These are phyloP conservation scores for Pyxicephalus adspersus DNA, from an alignment of 2,113 vertebrate genomes.

Conservation along the genomic window DNA sequence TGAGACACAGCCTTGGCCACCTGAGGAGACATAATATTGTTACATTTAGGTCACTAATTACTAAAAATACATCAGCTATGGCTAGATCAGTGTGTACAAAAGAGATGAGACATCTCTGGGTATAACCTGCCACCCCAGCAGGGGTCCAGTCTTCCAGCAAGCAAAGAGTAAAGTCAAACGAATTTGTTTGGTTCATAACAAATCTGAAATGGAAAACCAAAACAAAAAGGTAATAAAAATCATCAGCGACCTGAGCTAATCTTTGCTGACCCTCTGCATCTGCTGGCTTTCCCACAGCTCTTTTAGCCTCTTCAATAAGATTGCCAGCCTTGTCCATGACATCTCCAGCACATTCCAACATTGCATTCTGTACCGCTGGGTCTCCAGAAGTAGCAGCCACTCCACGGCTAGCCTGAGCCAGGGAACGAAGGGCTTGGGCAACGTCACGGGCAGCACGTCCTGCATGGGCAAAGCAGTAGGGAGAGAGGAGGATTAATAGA, in stretches of 20 bases:
- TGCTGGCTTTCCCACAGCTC: slow-evolving; percentile 85
- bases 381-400: slow-evolving; percentile 86
- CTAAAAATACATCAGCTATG: neutral
- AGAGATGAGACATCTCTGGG: no score
- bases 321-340: slow-evolving; percentile 95
- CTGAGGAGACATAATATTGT: slow-evolving; percentile 69
- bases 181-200: no score
- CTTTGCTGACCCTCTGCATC: slow-evolving; percentile 93
- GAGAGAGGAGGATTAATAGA: neutral
- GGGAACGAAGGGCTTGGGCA: slow-evolving; percentile 86
- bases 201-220: no score
- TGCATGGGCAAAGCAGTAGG: slow-evolving; percentile 58
- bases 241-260: slow-evolving; percentile 83
- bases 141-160: neutral
- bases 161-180: no score
- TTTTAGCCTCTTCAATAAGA: slow-evolving; percentile 92
- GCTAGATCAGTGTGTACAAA: no score
- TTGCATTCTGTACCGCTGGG: slow-evolving; percentile 76
- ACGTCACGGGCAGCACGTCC: slow-evolving; percentile 93
- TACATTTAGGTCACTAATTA: neutral
- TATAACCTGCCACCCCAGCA: no score
- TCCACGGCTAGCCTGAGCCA: slow-evolving; percentile 87
- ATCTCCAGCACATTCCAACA: slow-evolving; percentile 87
- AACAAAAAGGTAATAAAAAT: no score
- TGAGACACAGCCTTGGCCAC: slow-evolving; percentile 96